Evolutionary conservation across 23 tunicate species (phyloP).

Genomic region (Clavelina lepadiformis): DNA sequence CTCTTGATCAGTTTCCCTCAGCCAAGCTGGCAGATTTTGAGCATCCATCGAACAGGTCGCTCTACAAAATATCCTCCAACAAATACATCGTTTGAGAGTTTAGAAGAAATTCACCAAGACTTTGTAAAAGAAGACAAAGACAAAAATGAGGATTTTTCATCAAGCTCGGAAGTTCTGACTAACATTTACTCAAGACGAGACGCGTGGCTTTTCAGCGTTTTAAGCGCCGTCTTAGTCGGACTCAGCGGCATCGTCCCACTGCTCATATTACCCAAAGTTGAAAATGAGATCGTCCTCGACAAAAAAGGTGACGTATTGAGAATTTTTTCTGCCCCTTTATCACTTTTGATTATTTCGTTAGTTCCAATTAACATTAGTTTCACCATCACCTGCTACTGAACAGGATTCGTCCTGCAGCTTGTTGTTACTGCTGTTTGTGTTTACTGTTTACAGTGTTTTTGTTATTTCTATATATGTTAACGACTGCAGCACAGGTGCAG

Average conservation of each 20-base stretch:
- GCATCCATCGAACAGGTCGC: slow-evolving; percentile 34
- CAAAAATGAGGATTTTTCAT: neutral
- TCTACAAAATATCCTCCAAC: neutral
- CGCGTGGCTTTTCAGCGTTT: slow-evolving; percentile 37
- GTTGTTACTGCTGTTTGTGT: too few relatives aligned
- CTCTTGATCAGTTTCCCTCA: slow-evolving; percentile 14
- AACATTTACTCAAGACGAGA: slow-evolving; percentile 19
- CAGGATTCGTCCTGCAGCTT: too few relatives aligned
- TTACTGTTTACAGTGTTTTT: too few relatives aligned
- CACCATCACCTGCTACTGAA: too few relatives aligned
- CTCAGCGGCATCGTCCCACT: slow-evolving; percentile 78
- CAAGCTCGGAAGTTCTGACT: neutral
- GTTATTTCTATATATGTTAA: too few relatives aligned
- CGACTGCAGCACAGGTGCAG: too few relatives aligned
- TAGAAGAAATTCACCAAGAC: neutral
- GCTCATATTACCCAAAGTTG: slow-evolving; percentile 36
- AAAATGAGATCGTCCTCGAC: slow-evolving; percentile 10
- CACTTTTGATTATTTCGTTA: too few relatives aligned
- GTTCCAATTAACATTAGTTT: too few relatives aligned
- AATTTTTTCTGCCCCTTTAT: too few relatives aligned
- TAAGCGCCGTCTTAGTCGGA: slow-evolving; percentile 68
- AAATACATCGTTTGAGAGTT: neutral
- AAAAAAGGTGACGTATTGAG: slow-evolving; percentile 44
- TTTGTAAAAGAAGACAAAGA: neutral
- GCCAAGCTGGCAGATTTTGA: slow-evolving; percentile 25